Evolutionary conservation across 2,888 invertebrate genomes (phyloP).

Genomic region (Aporophyla nigra): DNA sequence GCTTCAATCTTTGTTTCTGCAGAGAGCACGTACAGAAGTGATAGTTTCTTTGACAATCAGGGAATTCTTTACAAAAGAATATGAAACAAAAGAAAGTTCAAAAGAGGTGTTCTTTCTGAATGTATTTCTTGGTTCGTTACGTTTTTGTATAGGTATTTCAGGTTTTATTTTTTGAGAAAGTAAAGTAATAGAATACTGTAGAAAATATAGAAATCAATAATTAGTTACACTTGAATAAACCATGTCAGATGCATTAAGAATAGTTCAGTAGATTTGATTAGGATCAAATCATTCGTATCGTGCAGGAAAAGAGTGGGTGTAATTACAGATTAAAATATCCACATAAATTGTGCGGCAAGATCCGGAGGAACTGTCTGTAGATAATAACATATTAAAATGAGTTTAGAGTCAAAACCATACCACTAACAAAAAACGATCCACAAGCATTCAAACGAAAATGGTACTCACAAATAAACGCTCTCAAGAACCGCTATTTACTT

Average conservation of each 20-base stretch:
- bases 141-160: rapidly evolving
- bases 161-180: not conserved
- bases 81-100: slow-evolving; percentile 33
- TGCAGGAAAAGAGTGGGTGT: not conserved
- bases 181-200: not conserved
- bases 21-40: slow-evolving; percentile 28
- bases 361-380: too few relatives aligned
- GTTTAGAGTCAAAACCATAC: too few relatives aligned
- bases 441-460: not conserved
- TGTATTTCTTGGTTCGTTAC: slow-evolving; percentile 5
- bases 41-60: slow-evolving; percentile 58
- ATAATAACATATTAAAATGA: too few relatives aligned
- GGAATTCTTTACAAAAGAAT: slow-evolving; percentile 29
- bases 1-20: slow-evolving; percentile 29
- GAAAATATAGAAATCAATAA: not conserved
- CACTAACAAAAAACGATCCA: not conserved
- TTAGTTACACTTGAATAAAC: not conserved
- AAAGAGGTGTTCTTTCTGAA: not conserved
- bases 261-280: not conserved
- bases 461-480: slow-evolving; percentile 2
- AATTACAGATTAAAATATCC: too few relatives aligned
- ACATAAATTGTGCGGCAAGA: too few relatives aligned
- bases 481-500: not conserved
- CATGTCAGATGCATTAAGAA: not conserved
- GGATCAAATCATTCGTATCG: too few relatives aligned